Evolutionary conservation across 2,888 invertebrate species (phyloP).

Genomic region (Antitype chi): DNA sequence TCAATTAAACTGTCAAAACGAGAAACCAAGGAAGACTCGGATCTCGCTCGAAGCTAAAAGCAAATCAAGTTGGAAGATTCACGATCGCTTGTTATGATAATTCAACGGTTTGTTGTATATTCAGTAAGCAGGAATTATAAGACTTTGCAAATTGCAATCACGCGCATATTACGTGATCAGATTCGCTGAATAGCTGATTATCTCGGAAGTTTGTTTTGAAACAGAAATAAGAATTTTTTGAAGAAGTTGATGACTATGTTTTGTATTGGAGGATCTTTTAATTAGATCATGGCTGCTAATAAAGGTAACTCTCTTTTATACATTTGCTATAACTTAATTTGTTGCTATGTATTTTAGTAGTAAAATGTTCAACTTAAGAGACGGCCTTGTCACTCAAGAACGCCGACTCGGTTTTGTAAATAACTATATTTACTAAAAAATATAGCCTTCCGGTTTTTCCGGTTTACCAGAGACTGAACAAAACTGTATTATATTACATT

Average conservation of each 20-base stretch:
- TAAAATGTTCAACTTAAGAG: background rate
- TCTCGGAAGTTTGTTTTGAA: conserved; percentile 48
- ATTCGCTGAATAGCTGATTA: conserved; percentile 8
- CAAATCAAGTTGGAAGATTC: conserved; percentile 55
- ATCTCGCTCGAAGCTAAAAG: conserved; percentile 29
- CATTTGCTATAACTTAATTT: conserved; percentile 19
- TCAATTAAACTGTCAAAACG: conserved; percentile 50
- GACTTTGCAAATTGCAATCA: conserved; percentile 21
- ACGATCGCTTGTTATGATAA: conserved; percentile 37
- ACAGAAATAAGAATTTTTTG: conserved; percentile 37
- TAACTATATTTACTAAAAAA: conserved; percentile 47
- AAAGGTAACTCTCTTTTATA: conserved; percentile 71
- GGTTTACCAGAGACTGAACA: conserved; percentile 30
- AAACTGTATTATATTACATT: conserved; percentile 24
- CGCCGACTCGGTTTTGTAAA: conserved; percentile 43
- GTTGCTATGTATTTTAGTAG: conserved; percentile 7
- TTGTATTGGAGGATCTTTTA: conserved; percentile 62
- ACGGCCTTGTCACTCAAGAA: conserved; percentile 45
- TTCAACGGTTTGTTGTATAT: conserved; percentile 35
- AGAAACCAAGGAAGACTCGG: conserved; percentile 22
- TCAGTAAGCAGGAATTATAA: conserved; percentile 10
- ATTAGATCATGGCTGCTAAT: conserved; percentile 71
- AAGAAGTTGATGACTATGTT: conserved; percentile 64
- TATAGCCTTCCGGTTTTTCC: conserved; percentile 52
- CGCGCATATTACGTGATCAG: conserved; percentile 22